Percentiles rank a stretch among this genome's conserved stretches.
These are phyloP conservation scores for Tetrao urogallus DNA, from an alignment of 2,113 vertebrate genomes.

Conservation along the genomic window DNA sequence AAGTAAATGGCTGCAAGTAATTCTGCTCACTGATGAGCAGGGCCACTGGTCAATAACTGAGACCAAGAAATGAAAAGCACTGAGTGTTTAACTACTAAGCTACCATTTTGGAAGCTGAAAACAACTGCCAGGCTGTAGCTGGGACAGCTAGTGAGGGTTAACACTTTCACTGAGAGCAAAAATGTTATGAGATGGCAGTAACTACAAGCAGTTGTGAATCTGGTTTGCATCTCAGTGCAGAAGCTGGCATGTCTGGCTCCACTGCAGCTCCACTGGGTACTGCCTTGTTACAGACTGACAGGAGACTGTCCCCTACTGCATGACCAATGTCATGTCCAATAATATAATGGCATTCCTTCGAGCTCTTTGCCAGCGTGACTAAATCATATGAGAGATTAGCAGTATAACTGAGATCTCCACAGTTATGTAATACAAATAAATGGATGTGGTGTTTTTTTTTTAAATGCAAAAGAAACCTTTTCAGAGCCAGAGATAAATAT, in stretches of 20 bases:
- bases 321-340: background rate
- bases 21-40: background rate
- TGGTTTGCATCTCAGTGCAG: background rate
- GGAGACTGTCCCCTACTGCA: background rate
- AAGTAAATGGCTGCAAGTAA: background rate
- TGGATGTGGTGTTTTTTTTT: background rate
- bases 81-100: background rate
- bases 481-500: background rate
- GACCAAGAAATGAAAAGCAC: background rate
- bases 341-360: background rate
- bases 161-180: rapidly evolving
- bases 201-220: background rate
- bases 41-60: background rate
- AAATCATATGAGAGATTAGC: background rate
- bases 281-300: background rate
- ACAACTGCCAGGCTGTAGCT: background rate
- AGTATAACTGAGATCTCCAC: background rate
- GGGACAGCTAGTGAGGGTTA: background rate
- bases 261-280: background rate
- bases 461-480: background rate
- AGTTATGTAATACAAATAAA: background rate
- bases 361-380: background rate
- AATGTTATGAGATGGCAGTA: background rate
- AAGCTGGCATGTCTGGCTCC: background rate
- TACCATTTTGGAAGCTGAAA: background rate